Conservation (phyloP, 2,113 vertebrate genomes). For the Misgurnus mizolepis region DNA sequence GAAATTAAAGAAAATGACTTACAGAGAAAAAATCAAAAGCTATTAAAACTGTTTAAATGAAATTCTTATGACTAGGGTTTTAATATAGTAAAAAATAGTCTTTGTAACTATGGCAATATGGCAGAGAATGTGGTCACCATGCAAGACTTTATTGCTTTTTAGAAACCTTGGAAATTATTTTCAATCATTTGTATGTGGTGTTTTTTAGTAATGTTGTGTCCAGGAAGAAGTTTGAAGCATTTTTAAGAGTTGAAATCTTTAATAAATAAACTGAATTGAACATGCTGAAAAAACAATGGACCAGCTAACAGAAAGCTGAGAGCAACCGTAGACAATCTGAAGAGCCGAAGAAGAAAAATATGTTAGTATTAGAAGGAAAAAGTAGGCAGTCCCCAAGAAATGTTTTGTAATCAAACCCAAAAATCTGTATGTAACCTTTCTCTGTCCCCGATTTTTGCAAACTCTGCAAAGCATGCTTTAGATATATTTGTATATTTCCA, state of each 20-base stretch:
- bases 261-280: slow-evolving; percentile 70
- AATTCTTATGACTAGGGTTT: slow-evolving; percentile 4
- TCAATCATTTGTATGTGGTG: background rate
- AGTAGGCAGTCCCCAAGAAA: slow-evolving; percentile 61
- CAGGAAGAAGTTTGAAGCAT: slow-evolving; percentile 46
- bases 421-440: background rate
- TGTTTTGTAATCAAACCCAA: background rate
- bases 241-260: slow-evolving; percentile 62
- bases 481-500: background rate
- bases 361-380: slow-evolving; percentile 49
- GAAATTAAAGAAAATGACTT: slow-evolving; percentile 28
- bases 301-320: slow-evolving; percentile 67
- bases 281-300: slow-evolving; percentile 66
- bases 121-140: background rate
- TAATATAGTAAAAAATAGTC: background rate
- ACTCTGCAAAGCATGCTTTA: background rate
- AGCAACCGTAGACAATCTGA: slow-evolving; percentile 59
- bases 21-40: slow-evolving; percentile 12
- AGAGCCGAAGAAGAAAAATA: slow-evolving; percentile 58
- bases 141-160: slow-evolving; percentile 13
- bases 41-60: background rate
- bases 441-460: background rate
- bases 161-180: background rate
- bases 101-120: slow-evolving; percentile 11
- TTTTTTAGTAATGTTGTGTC: slow-evolving; percentile 2